Conservation (phyloP, 1,140 invertebrate genomes). For the Hycleus phaleratus region DNA sequence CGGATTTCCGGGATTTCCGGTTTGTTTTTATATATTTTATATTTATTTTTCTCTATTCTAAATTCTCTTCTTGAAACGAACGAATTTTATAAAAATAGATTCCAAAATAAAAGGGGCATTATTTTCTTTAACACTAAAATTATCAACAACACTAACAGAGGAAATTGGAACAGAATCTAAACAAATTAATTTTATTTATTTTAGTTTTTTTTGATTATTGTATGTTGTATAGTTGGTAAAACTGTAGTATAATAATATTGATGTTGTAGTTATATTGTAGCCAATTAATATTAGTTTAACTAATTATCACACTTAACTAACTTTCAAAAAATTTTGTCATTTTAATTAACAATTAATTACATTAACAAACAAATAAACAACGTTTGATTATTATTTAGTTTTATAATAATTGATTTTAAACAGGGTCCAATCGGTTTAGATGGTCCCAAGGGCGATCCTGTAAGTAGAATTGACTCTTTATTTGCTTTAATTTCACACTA, state of each 20-base stretch:
- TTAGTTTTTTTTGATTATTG: not conserved
- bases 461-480: conserved; percentile 50
- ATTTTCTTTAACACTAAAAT: too few species aligned
- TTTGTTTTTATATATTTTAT: conserved; percentile 38
- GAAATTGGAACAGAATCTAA: too few species aligned
- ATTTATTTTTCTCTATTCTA: conserved; percentile 18
- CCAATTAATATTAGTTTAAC: conserved; percentile 16
- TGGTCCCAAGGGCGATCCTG: conserved; percentile 87
- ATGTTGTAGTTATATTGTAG: not conserved
- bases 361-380: not conserved
- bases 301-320: not conserved
- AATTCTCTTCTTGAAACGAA: too few species aligned
- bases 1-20: conserved; percentile 50
- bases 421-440: conserved; percentile 90
- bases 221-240: not conserved
- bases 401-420: conserved; percentile 37
- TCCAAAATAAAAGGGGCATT: too few species aligned
- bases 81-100: too few species aligned
- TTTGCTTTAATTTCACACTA: too few species aligned
- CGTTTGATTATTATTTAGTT: too few species aligned
- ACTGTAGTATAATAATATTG: not conserved
- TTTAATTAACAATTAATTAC: not conserved
- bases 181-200: not conserved
- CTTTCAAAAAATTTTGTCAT: not conserved
- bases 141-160: too few species aligned